Conservation (phyloP, 2,113 vertebrate genomes). For the Hoplias malabaricus region DNA sequence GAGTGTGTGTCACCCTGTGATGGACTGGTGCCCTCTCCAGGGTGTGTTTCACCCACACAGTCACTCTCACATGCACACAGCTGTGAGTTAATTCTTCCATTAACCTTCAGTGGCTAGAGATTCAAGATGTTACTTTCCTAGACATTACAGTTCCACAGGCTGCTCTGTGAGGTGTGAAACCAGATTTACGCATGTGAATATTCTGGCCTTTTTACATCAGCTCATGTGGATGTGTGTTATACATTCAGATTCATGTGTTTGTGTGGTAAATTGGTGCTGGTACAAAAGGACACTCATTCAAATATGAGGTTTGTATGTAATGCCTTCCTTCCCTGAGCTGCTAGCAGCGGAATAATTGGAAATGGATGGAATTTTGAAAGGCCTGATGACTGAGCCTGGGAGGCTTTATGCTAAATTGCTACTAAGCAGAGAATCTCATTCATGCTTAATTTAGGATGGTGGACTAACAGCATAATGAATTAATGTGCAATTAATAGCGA, state of each 20-base stretch:
- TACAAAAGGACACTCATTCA: background rate
- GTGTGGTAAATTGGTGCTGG: background rate
- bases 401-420: constrained; percentile 19
- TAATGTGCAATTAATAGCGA: constrained; percentile 39
- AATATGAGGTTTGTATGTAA: background rate
- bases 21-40: too few species aligned
- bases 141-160: too few species aligned
- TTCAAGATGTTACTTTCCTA: too few species aligned
- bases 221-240: background rate
- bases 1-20: too few species aligned
- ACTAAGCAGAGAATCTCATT: constrained; percentile 8
- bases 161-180: too few species aligned
- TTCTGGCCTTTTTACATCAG: too few species aligned
- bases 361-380: background rate
- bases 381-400: constrained; percentile 19
- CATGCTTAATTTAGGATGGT: constrained; percentile 35
- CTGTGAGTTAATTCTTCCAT: too few species aligned
- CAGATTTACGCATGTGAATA: background rate
- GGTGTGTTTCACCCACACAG: too few species aligned
- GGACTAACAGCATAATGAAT: constrained; percentile 26
- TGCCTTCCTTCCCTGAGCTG: background rate
- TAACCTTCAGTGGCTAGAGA: too few species aligned
- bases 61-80: too few species aligned
- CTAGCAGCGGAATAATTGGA: background rate
- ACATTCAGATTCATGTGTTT: background rate